Evolutionary conservation across 2,888 invertebrate genomes (phyloP).

Genomic region (Spialia ferax): DNA sequence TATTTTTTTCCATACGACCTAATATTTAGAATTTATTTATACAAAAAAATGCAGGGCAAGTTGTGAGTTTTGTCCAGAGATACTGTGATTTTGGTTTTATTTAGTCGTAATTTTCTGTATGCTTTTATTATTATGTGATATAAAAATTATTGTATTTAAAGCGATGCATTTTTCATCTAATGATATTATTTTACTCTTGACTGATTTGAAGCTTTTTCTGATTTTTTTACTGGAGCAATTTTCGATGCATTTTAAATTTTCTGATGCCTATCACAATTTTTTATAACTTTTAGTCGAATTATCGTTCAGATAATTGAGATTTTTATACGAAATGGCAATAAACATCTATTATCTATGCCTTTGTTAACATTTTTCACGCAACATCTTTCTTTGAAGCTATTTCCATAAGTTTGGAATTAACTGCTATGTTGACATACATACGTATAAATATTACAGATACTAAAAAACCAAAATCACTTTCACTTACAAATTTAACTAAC

Average conservation of each 20-base stretch:
- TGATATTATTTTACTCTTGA: constrained; percentile 51
- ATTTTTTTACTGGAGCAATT: constrained; percentile 46
- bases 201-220: constrained; percentile 52
- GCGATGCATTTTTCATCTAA: constrained; percentile 51
- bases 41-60: constrained; percentile 73
- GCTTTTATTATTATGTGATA: constrained; percentile 81
- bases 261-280: constrained; percentile 42
- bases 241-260: constrained; percentile 38
- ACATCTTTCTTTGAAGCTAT: constrained; percentile 45
- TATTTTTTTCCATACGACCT: constrained; percentile 66
- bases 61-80: constrained; percentile 79
- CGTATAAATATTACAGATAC: constrained; percentile 35
- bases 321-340: constrained; percentile 44
- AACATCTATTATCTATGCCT: constrained; percentile 46
- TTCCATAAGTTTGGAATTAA: constrained; percentile 31
- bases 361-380: constrained; percentile 47
- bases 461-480: constrained; percentile 2
- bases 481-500: neutral
- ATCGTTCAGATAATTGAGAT: constrained; percentile 39
- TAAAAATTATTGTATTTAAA: constrained; percentile 66
- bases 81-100: constrained; percentile 86
- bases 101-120: constrained; percentile 78
- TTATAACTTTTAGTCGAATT: constrained; percentile 43
- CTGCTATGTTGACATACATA: constrained; percentile 32
- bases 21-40: constrained; percentile 80